Percentiles rank a stretch among this genome's conserved stretches.
These are phyloP conservation scores for Pseudomyrmex cubaensis DNA, from an alignment of 1,140 invertebrate species.

Conservation along the genomic window DNA sequence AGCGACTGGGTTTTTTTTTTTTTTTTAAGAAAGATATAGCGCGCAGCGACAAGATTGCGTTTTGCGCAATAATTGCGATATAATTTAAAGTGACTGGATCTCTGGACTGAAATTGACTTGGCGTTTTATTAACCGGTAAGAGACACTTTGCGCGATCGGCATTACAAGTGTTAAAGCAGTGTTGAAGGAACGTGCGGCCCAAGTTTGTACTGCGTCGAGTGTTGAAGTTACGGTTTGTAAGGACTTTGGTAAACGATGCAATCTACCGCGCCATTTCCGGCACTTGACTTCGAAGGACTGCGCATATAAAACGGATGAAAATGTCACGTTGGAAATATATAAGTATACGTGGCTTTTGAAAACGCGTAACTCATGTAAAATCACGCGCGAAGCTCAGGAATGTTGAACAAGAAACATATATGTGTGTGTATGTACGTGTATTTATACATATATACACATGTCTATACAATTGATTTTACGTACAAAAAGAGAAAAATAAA, in stretches of 20 bases:
- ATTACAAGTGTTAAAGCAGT: conserved; percentile 31
- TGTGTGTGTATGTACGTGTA: no score
- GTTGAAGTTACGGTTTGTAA: conserved; percentile 32
- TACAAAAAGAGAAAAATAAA: not conserved
- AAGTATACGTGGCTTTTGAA: not conserved
- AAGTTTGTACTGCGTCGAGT: not conserved
- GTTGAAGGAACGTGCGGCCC: conserved; percentile 3
- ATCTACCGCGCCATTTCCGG: conserved; percentile 71
- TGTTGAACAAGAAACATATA: not conserved
- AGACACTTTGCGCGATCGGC: conserved; percentile 10
- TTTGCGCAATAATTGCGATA: no score
- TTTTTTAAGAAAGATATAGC: not conserved
- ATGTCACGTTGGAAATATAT: not conserved
- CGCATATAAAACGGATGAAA: conserved; percentile 35
- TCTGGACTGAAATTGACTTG: not conserved
- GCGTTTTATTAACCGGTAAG: conserved; percentile 26
- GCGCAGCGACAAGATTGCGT: not conserved
- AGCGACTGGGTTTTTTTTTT: no score
- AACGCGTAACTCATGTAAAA: not conserved
- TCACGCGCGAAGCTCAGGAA: conserved; percentile 3
- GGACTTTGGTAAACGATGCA: conserved; percentile 65
- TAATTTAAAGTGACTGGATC: conserved; percentile 3
- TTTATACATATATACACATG: no score
- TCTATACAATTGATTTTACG: no score
- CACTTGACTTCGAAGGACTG: conserved; percentile 51